Base-by-base conservation (phyloP, 1,140 invertebrate species). In the Meloidogyne exigua region DNA sequence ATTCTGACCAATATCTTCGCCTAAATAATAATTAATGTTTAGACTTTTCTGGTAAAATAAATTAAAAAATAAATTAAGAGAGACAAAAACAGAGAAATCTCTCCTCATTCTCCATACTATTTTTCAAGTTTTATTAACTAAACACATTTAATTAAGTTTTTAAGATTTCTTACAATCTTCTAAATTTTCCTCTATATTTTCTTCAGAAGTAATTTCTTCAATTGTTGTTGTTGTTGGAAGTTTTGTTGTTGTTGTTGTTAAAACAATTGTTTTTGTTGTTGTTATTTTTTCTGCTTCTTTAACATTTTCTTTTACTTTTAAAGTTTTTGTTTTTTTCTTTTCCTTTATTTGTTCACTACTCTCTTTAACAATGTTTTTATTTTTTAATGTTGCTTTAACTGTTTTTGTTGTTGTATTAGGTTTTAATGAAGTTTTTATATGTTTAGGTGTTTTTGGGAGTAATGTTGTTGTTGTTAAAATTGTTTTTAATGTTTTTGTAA, bases 1-100 rank as follows among this genome's bases (percentile, higher is more conserved):
- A 32, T 73, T 73, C 11, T 32, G 39, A 4, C 72, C 72, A 62
- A 65, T 65, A 39, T 73, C 72, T 62, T 65, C 72, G 21, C 72
- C 72, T 73, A 39, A 32, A 65, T 7, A 21, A 3, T 25, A 57
- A 44, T 9, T 42, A 49, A 49, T 57, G 15, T 3, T 49, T 25
- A 21, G 2, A 21, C 15, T 71, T 71, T 71, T 1, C 23, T 68
- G 13, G 21, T 68, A 32, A 32, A 32, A 32, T 3, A 32, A 32
- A 32, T 3, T 32, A 32, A 32, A 32, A 32, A 32, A 32, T 3
- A 32, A 32, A 32, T 32, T 3, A 32, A 3, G 7, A 3, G 7
- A 7, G 28, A 32, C 2, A 32, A 32, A 32, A 32, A 32, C 28
- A 32, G 2, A 32, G 28, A 32, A 32, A 32, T 3, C n/a, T n/a